Evolutionary conservation across 2,888 invertebrate species (phyloP), one percentile per base, ranked within the genome.

Genomic region (Sipunculus nudus): DNA sequence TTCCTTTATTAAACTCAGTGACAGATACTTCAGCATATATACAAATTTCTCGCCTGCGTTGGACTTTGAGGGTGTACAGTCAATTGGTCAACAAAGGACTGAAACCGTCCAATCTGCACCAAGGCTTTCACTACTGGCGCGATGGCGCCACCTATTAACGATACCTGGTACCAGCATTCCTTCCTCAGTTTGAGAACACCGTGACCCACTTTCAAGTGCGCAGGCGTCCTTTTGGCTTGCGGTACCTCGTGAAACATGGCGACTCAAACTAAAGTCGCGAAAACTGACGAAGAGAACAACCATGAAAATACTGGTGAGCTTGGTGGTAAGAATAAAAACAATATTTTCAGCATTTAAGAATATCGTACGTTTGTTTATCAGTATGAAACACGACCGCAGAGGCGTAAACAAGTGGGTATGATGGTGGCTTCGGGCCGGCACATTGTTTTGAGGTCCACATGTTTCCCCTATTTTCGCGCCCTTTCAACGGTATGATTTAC

Each of bases 241-340:
- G 66, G 65, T 65, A 67, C 70, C 76, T 68, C 71, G 71, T 70
- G 74, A 78, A 78, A 77, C 65, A 82, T 82, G 81, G 81, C 81
- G 75, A 77, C 81, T 66, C 74, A 73, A 63, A 76, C 81, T 48
- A 82, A 82, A 75, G 76, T 77, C 61, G 71, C 73, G 57, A 80
- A 80, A 74, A 67, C 77, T 39, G 81, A 81, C 53, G 78, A 74
- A 53, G 81, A 81, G 75, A 79, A 78, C 65, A 80, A 80, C 65
- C 78, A 79, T 61, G 80, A 80, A 68, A 73, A 74, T 61, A 73
- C 76, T 47, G 79, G 78, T 65, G 81, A 81, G 68, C 78, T 77
- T 65, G 78, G 79, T 55, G 80, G 81, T 80, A 70, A 73, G 62
- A 31, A 28, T 8, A n/a, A 8, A 29, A n/a, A 23, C 4, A 35